phyloP scores from a whole-genome alignment of 2,888 invertebrate species.

The Brachynemurus nebulosus region DNA sequence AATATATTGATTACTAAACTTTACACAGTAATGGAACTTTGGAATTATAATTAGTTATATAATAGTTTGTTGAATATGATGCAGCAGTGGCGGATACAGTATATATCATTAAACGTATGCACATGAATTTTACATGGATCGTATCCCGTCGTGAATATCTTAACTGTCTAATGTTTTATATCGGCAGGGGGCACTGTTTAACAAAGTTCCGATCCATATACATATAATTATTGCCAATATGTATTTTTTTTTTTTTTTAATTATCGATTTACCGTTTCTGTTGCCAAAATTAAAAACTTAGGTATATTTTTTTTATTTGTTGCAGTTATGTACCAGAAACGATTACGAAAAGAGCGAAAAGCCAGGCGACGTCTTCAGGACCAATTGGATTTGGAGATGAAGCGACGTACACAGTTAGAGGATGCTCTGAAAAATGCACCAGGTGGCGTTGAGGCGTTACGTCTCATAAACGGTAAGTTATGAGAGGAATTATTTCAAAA shows the following conservation, averaged over 20 bases:
- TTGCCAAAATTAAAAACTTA: background rate
- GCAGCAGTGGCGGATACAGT: too few relatives aligned
- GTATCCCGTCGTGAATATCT: slow-evolving; percentile 21
- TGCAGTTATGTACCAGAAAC: slow-evolving; percentile 78
- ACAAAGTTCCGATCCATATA: too few relatives aligned
- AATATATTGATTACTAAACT: slow-evolving; percentile 32
- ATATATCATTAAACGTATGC: slow-evolving; percentile 2
- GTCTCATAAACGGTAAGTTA: slow-evolving; percentile 61
- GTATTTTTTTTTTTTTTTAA: background rate
- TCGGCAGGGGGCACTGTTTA: slow-evolving; percentile 24
- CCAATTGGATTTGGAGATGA: slow-evolving; percentile 67
- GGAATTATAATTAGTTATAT: slow-evolving; percentile 10
- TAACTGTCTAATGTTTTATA: slow-evolving; percentile 25
- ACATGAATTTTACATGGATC: too few relatives aligned
- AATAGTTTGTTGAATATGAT: slow-evolving; percentile 2
- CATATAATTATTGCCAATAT: background rate
- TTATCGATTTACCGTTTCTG: background rate
- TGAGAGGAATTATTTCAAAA: too few relatives aligned
- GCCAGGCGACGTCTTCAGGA: slow-evolving; percentile 72
- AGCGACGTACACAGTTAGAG: slow-evolving; percentile 64
- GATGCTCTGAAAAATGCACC: slow-evolving; percentile 67
- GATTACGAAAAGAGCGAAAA: slow-evolving; percentile 76
- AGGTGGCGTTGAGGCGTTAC: slow-evolving; percentile 59
- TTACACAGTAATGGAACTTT: slow-evolving; percentile 32
- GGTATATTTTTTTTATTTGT: slow-evolving; percentile 21